Evolutionary conservation across 2,113 vertebrate species (phyloP).

Genomic region (Cygnus buccinator): DNA sequence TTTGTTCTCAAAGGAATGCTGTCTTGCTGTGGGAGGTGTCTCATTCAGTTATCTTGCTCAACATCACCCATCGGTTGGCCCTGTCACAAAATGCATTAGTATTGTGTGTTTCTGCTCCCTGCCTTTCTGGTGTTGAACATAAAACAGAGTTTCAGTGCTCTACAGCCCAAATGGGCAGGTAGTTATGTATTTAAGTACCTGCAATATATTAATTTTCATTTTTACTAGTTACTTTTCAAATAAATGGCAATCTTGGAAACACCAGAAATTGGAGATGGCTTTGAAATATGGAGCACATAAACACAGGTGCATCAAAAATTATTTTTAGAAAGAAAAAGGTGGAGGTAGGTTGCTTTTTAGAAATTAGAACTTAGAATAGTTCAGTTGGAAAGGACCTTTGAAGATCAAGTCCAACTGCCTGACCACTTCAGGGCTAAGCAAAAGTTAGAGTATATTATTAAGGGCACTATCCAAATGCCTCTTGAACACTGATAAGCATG

Average conservation of each 20-base stretch:
- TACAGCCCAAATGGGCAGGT: background rate
- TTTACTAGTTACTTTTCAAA: background rate
- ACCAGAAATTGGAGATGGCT: background rate
- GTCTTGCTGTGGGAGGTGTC: background rate
- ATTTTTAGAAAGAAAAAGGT: background rate
- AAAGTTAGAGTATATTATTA: no score
- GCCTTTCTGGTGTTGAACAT: background rate
- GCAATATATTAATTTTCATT: background rate
- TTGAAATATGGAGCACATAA: background rate
- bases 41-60: background rate
- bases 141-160: background rate
- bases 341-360: background rate
- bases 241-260: background rate
- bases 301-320: background rate
- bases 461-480: no score
- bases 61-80: rapidly evolving
- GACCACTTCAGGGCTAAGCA: no score
- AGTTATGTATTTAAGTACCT: background rate
- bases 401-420: no score
- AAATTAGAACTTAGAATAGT: no score
- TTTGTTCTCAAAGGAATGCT: background rate
- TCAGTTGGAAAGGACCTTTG: no score
- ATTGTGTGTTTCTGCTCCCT: background rate
- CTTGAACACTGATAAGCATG: no score
- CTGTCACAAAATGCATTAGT: background rate